These are phyloP conservation scores for Alligator sinensis DNA, from an alignment of 2,113 vertebrate species.

Conservation along the genomic window DNA sequence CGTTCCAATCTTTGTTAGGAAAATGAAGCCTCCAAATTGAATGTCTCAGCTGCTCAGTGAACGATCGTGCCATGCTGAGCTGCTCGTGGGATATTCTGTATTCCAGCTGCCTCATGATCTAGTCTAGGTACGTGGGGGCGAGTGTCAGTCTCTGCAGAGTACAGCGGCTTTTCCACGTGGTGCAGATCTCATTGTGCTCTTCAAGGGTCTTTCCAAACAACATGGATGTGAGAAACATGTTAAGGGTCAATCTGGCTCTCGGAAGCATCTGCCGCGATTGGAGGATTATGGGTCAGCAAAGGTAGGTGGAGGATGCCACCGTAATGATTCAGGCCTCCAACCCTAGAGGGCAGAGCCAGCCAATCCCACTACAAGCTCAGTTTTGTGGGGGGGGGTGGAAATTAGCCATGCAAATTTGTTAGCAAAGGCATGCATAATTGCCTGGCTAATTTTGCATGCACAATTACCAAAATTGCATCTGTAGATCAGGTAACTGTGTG, in stretches of 20 bases:
- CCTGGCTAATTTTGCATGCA: accelerated
- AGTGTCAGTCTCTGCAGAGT: accelerated
- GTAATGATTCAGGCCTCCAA: accelerated
- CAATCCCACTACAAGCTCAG: too few relatives aligned
- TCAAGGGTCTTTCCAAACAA: neutral
- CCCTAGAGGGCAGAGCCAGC: accelerated
- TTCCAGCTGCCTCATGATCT: accelerated
- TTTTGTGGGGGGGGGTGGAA: neutral
- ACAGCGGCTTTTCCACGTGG: accelerated
- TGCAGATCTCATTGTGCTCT: neutral
- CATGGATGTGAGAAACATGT: neutral
- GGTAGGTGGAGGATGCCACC: neutral
- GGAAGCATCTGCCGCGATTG: neutral
- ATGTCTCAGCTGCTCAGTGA: neutral
- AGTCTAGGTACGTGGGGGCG: accelerated
- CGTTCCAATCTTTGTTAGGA: neutral
- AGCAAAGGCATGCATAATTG: neutral
- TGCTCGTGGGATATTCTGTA: neutral
- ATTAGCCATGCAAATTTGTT: neutral
- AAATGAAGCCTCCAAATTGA: constrained; percentile 12
- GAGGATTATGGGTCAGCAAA: neutral
- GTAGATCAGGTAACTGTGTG: accelerated
- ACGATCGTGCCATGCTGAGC: neutral
- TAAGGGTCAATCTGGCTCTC: neutral
- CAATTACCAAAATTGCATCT: accelerated